Evolutionary conservation across 1,140 invertebrate genomes (phyloP), one percentile per base, ranked within the genome.

Genomic region (Homarus americanus): DNA sequence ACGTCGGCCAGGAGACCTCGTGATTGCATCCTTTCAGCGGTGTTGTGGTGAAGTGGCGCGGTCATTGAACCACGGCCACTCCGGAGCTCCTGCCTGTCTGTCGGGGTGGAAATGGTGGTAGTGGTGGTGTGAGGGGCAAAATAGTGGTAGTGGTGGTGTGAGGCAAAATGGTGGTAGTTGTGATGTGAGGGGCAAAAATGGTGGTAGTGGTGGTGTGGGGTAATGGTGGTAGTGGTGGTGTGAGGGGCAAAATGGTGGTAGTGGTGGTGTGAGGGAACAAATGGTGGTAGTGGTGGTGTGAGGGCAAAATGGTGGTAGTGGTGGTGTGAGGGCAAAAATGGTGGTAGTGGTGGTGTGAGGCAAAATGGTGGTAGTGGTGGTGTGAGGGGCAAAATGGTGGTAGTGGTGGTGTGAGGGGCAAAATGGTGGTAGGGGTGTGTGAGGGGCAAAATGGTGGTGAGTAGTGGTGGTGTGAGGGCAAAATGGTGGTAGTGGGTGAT

Each of bases 11-110:
- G 49, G 76, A 79, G 76, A 79, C 38, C 79, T 53, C 79, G 24
- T 82, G 79, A 82, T 82, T 82, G 79, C 79, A 58, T 58, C 79
- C 79, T 82, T 82, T 82, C 79, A 82, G n/a, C 17, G 34, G 44
- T 53, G 44, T 63, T 53, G 63, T 58, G 79, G 38, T 82, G 41
- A 58, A 82, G 79, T 82, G 79, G 79, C 10, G 9, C n/a, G 63
- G 63, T 69, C 63, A 69, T 69, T 69, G 63, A 69, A 32, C 63
- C 63, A 12, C 63, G n/a, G 63, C n/a, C 63, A 32, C 63, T 69
- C 63, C 32, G 17, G n/a, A 2, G 17, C 58, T 24, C 15, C 63
- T 69, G n/a, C 63, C 28, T 24, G 44, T 32, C 12, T 28, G 28
- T 24, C 17, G 69, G 28, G 69, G 69, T 28, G n/a, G n/a, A 32